phyloP scores from a whole-genome alignment of 2,113 vertebrate genomes.

The Gallinago media region DNA sequence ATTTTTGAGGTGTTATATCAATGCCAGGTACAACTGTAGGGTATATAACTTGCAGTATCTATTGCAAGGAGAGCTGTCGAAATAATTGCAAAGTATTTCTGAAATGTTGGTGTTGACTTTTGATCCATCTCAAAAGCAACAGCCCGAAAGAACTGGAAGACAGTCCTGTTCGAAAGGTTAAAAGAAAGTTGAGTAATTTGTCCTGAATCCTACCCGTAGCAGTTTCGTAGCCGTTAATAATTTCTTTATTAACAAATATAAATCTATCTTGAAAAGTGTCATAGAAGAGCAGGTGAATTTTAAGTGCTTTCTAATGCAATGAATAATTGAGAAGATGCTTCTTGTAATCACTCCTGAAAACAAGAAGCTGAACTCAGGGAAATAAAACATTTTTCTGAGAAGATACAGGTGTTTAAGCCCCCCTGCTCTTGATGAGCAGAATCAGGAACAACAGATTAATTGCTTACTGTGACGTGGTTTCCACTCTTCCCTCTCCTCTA shows the following conservation, averaged over 20 bases:
- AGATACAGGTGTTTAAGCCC: not conserved
- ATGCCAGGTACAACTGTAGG: no score
- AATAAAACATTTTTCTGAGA: not conserved
- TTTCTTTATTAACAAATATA: not conserved
- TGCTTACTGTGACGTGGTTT: not conserved
- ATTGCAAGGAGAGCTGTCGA: accelerated
- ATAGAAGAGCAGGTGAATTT: not conserved
- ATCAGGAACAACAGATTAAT: not conserved
- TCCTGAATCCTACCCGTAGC: not conserved
- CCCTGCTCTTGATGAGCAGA: not conserved
- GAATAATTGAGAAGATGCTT: not conserved
- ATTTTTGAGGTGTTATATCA: no score
- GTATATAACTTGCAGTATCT: no score
- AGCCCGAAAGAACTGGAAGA: not conserved
- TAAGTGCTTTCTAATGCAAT: not conserved
- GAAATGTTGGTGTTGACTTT: not conserved
- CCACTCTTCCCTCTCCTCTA: not conserved
- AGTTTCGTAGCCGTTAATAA: not conserved
- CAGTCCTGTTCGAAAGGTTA: not conserved
- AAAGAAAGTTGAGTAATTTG: not conserved
- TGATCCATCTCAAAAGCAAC: not conserved
- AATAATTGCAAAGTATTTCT: not conserved
- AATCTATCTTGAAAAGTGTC: not conserved
- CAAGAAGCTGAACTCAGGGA: not conserved
- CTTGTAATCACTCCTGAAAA: not conserved